Base-by-base conservation (phyloP, 1,140 invertebrate genomes). In the Drosophila malerkotliana region DNA sequence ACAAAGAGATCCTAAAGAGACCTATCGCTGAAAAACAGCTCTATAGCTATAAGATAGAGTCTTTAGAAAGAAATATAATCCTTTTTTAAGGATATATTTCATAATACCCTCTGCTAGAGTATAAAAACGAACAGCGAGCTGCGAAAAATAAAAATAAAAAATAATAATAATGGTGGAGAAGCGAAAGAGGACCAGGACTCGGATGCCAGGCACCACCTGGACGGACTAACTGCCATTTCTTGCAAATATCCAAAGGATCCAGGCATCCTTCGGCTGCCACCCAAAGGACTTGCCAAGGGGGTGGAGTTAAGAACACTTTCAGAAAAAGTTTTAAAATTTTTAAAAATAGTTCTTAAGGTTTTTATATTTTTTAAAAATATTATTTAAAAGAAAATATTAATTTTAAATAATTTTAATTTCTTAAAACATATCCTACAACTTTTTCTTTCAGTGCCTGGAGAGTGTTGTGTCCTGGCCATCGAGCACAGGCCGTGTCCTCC, bases 181-280 rank as follows among this genome's bases (percentile, higher is more conserved):
- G 12, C 10, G 28, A 28, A 45, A 68, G 26, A 15, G 69, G 49
- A 34, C 34, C 28, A 59, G 44, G 55, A 73, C 69, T 55, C 51
- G 62, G 57, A 73, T 72, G 52, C 52, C 71, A 73, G 39, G 61
- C 54, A 64, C 32, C 71, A 74, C 71, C 72, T 75, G 72, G 72
- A 75, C 72, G 53, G 44, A 75, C 72, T 74, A 57, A 64, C 60
- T 75, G 72, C 71, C 72, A 75, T 75, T 75, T 75, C 67, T 60
- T 53, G 72, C 71, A 49, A 71, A 71, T 71, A 71, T 57, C 67
- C 67, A 57, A 37, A 26, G 66, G 64, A 49, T 28, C 64, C 48
- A 14, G 21, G 28, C 59, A 7, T 44, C 8, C 28, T 24, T 56
- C n/a, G 8, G 30, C 39, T 12, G 10, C 21, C 10, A 12, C 10